Evolutionary conservation across 2,797 vertebrate genomes (phyloP).

Genomic region (Psittacula derbiana): DNA sequence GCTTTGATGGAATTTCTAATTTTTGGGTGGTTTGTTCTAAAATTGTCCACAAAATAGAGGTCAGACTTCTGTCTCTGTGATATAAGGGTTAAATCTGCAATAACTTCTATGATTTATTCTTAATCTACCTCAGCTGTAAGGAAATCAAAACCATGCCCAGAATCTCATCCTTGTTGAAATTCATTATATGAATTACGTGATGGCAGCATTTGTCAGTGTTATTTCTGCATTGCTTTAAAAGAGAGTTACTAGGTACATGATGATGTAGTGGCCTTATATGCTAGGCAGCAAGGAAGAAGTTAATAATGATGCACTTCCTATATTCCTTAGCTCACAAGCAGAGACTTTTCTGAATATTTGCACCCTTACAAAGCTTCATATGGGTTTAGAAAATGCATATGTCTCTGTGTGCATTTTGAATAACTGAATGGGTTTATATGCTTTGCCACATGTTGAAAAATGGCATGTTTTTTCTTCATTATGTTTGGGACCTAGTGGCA

Average conservation of each 20-base stretch:
- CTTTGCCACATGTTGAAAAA: neutral
- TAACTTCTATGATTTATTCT: neutral
- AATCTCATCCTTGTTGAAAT: neutral
- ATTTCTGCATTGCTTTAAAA: neutral
- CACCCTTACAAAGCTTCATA: neutral
- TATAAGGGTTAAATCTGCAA: neutral
- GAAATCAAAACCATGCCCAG: neutral
- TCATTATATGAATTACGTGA: conserved; percentile 13
- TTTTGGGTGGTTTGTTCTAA: neutral
- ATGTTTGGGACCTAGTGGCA: neutral
- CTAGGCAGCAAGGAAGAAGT: neutral
- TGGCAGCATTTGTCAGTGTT: conserved; percentile 18
- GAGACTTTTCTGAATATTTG: neutral
- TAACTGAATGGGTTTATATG: neutral
- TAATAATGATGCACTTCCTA: neutral
- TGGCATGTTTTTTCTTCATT: neutral
- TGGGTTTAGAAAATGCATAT: neutral
- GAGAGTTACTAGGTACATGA: neutral
- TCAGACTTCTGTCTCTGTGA: neutral
- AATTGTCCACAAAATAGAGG: neutral
- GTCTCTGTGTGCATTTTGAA: neutral
- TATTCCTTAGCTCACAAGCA: neutral
- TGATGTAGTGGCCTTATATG: neutral
- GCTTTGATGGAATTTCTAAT: neutral
- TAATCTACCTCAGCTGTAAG: neutral